Conservation (phyloP, 2,113 vertebrate genomes). For the Chroicocephalus ridibundus region DNA sequence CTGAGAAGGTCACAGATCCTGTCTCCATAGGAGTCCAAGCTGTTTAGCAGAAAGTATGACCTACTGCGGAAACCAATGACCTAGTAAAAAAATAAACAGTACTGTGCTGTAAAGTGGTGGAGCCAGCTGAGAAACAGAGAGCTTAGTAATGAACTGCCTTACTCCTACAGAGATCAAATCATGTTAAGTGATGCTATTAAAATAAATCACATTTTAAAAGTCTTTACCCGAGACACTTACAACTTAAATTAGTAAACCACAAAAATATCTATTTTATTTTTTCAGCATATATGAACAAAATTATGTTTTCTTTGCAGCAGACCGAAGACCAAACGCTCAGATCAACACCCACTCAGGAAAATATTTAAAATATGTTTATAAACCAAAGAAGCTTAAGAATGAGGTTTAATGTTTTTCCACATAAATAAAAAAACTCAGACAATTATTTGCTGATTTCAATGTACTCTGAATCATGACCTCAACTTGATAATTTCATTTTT, state of each 20-base stretch:
- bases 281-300: background rate
- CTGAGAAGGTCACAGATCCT: slow-evolving; percentile 45
- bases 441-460: background rate
- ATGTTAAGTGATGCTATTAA: slow-evolving; percentile 30
- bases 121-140: slow-evolving; percentile 28
- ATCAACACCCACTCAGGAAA: background rate
- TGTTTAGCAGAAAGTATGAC: slow-evolving; percentile 48
- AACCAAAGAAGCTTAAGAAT: background rate
- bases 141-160: slow-evolving; percentile 33
- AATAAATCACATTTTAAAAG: slow-evolving; percentile 24
- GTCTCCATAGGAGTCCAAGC: slow-evolving; percentile 19
- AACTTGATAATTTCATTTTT: background rate
- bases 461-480: background rate
- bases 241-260: background rate
- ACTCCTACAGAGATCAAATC: slow-evolving; percentile 44
- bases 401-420: background rate
- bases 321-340: background rate
- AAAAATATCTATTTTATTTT: background rate
- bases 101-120: background rate
- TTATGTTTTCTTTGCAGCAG: background rate
- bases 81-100: slow-evolving; percentile 30
- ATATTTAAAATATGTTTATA: background rate
- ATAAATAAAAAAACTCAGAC: background rate
- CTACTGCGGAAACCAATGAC: slow-evolving; percentile 18
- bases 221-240: background rate